Evolutionary conservation across 2,113 vertebrate species (phyloP).

Genomic region (Seriola quinqueradiata): DNA sequence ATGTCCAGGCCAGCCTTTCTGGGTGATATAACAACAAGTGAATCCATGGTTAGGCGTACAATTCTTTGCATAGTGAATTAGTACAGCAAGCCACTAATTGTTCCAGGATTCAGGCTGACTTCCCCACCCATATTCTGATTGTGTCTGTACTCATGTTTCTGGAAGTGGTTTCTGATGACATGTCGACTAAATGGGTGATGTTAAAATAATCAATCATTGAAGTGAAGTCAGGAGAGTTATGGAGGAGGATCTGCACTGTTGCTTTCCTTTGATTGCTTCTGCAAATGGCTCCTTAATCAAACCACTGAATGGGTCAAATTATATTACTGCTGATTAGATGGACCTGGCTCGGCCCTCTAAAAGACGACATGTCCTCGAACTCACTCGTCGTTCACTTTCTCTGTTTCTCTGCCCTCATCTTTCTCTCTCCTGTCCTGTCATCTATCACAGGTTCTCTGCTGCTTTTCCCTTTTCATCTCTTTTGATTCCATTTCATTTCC

Average conservation of each 20-base stretch:
- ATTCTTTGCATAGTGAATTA: no score
- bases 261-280: conserved; percentile 50
- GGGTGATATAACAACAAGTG: no score
- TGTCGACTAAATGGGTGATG: background rate
- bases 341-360: background rate
- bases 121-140: background rate
- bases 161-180: background rate
- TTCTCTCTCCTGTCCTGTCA: background rate
- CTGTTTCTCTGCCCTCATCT: background rate
- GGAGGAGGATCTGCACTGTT: background rate
- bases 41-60: no score
- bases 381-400: background rate
- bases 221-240: background rate
- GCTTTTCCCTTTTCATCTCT: background rate
- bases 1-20: background rate
- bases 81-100: background rate
- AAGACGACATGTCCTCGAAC: background rate
- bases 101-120: background rate
- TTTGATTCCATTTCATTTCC: background rate
- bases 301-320: conserved; percentile 5
- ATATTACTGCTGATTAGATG: conserved; percentile 19
- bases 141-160: background rate
- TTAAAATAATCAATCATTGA: background rate
- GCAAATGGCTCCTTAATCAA: conserved; percentile 42
- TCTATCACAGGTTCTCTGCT: background rate